Evolutionary conservation across 1,140 invertebrate species (phyloP).

Genomic region (Whitmania pigra): DNA sequence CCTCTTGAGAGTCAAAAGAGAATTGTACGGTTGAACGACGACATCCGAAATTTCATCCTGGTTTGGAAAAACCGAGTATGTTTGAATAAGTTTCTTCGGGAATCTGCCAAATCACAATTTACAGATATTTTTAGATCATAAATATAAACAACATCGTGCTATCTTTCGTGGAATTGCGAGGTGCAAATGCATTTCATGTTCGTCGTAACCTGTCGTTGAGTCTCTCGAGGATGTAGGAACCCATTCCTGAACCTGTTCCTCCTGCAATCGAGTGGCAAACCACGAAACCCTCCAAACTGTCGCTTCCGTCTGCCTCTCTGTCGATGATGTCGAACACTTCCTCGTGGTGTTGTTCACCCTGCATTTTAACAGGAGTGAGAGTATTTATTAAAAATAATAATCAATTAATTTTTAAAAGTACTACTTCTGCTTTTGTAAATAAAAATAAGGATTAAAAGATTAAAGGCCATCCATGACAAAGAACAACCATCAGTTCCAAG

Average conservation of each 20-base stretch:
- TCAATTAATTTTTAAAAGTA: no score
- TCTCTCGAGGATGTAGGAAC: slow-evolving; percentile 83
- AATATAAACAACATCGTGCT: slow-evolving; percentile 9
- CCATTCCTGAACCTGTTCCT: slow-evolving; percentile 95
- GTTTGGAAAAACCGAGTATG: slow-evolving; percentile 98
- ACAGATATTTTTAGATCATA: slow-evolving; percentile 2
- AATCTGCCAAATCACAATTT: slow-evolving; percentile 48
- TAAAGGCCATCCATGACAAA: no score
- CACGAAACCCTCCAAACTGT: slow-evolving; percentile 97
- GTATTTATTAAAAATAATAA: neutral
- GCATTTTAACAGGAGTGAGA: neutral
- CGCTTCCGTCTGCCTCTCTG: slow-evolving; percentile 90
- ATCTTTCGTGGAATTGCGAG: no score
- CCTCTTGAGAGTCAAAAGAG: slow-evolving; percentile 80
- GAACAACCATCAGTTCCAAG: no score
- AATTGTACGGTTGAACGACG: slow-evolving; percentile 98
- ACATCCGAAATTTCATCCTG: slow-evolving; percentile 88
- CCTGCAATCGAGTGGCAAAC: slow-evolving; percentile 97
- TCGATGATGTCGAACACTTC: slow-evolving; percentile 99
- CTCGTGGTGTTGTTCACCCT: slow-evolving; percentile 79
- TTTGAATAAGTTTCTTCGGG: slow-evolving; percentile 94
- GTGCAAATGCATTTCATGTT: no score
- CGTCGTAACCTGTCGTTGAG: slow-evolving; percentile 60
- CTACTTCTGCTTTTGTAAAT: neutral
- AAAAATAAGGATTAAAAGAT: no score